Evolutionary conservation across 2,797 vertebrate genomes (phyloP), one percentile per base, ranked within the genome.

Genomic region (Eurystomus glaucurus): DNA sequence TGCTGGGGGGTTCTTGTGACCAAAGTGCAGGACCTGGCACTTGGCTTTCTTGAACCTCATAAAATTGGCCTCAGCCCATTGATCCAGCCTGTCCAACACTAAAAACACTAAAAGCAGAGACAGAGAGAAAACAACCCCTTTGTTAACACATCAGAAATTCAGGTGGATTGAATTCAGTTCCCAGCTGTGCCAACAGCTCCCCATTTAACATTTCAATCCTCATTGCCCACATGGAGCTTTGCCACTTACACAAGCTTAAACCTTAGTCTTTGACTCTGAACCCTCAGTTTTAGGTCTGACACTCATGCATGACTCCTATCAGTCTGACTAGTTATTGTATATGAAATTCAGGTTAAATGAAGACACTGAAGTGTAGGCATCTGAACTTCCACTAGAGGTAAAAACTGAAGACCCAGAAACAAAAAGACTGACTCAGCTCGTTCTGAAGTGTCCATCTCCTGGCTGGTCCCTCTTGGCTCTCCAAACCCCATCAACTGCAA

Each of bases 331-430:
- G 33, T 17, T 76, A 76, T 4, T 0, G 4, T 1, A 2, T 17
- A 74, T 10, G 69, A 92, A 90, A 92, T 83, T 83, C 58, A 88
- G 83, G 68, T 88, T 62, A 91, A 86, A 93, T 21, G 21, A 92
- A 95, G 62, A 80, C 50, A 65, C 10, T 45, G 9, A 75, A 72
- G 28, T 20, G 55, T 2, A 45, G 50, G 33, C 54, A 61, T 7
- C 54, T 61, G 52, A 88, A 80, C 31, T 76, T 75, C n/a, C 1
- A 25, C 31, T 65, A 81, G 51, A 77, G 20, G 21, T 25, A 83
- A 71, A 92, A 60, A 20, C 9, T 82, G 17, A 29, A 88, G 37
- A 57, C 23, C 25, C 29, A 85, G 87, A 85, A 89, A 69, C 48
- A 58, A 69, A 45, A 77, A 55, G 18, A 62, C n/a, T 51, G 43